These are phyloP conservation scores for Andrena camellia DNA, from an alignment of 2,888 invertebrate genomes.

Conservation along the genomic window DNA sequence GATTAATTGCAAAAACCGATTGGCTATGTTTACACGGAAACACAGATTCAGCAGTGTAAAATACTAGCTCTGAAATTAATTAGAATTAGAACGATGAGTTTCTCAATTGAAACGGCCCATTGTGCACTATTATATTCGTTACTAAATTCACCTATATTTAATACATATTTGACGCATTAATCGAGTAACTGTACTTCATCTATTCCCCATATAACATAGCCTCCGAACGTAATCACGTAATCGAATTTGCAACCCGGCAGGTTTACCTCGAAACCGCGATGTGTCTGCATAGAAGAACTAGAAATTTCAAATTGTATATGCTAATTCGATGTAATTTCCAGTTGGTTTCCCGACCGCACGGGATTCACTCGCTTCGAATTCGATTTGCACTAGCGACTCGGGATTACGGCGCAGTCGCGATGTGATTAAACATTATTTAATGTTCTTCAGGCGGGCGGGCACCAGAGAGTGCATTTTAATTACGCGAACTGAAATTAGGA, in stretches of 20 bases:
- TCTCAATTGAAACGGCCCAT: too few species aligned
- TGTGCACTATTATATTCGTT: too few species aligned
- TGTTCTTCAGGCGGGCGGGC: not conserved
- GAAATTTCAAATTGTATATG: conserved; percentile 43
- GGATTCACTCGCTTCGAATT: conserved; percentile 39
- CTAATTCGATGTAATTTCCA: conserved; percentile 40
- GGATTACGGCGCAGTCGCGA: not conserved
- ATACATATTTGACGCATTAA: not conserved
- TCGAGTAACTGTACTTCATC: not conserved
- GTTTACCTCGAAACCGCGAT: not conserved
- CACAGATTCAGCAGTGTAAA: too few species aligned
- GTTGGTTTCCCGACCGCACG: conserved; percentile 14
- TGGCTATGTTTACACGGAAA: too few species aligned
- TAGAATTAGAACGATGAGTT: too few species aligned
- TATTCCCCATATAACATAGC: not conserved
- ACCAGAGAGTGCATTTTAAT: conserved; percentile 4
- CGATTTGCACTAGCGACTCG: conserved; percentile 14
- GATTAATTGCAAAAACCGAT: too few species aligned
- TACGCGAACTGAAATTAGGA: not conserved
- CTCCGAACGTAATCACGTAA: not conserved
- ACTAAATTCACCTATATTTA: not conserved
- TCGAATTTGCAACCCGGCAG: not conserved
- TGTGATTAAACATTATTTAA: conserved; percentile 41
- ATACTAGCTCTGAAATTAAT: too few species aligned
- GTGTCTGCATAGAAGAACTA: conserved; percentile 5